phyloP scores from a whole-genome alignment of 2,888 invertebrate species.

The Agrochola litura region DNA sequence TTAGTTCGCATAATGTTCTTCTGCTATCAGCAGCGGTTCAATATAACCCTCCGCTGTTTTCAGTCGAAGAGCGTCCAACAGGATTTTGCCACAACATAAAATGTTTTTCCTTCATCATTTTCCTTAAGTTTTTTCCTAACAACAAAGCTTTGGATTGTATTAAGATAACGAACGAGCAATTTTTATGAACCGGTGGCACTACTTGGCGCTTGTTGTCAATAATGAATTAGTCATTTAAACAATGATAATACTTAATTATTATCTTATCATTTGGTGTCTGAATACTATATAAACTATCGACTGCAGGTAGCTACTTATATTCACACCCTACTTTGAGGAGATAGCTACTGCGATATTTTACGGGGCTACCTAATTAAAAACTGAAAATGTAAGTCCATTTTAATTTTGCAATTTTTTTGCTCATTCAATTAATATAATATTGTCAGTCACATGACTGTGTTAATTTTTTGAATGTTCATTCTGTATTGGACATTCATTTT shows the following conservation, averaged over 20 bases:
- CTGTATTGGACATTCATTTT: too few species aligned
- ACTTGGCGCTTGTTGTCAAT: neutral
- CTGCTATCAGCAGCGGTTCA: neutral
- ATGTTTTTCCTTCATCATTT: neutral
- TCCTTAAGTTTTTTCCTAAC: conserved; percentile 1
- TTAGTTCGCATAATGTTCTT: neutral
- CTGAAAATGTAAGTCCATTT: conserved; percentile 8
- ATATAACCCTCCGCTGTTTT: too few species aligned
- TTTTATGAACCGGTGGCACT: neutral
- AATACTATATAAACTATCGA: conserved; percentile 6
- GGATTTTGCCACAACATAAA: too few species aligned
- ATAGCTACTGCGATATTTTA: neutral
- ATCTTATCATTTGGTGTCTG: neutral
- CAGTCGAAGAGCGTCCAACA: too few species aligned
- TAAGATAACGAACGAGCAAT: neutral
- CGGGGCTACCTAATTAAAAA: neutral
- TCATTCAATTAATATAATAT: too few species aligned
- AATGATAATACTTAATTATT: neutral
- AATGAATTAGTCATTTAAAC: neutral
- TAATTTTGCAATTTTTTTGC: neutral
- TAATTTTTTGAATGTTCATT: neutral
- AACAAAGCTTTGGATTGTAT: neutral
- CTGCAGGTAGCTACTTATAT: neutral
- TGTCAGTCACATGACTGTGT: neutral
- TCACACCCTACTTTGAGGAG: neutral